phyloP scores from a whole-genome alignment of 2,797 vertebrate species.

The Carduelis carduelis region DNA sequence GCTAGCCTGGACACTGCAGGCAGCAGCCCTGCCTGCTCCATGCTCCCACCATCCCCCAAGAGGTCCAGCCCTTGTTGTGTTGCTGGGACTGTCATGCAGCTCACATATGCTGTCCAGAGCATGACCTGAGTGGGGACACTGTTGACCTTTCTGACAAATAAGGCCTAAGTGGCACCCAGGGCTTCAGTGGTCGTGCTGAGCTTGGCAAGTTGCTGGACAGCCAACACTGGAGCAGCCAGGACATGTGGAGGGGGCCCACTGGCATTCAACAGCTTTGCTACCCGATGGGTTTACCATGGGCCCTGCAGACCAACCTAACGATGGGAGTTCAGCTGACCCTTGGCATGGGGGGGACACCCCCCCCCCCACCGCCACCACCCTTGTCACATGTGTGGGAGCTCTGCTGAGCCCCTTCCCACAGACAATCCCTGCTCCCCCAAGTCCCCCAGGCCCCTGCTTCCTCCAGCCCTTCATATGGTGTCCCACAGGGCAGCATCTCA shows the following conservation, averaged over 20 bases:
- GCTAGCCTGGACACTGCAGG: background rate
- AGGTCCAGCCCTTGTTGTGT: background rate
- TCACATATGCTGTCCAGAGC: fast-evolving
- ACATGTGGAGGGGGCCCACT: fast-evolving
- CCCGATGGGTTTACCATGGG: fast-evolving
- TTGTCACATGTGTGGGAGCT: fast-evolving
- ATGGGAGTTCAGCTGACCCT: background rate
- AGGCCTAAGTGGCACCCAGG: background rate
- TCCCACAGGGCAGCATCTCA: background rate
- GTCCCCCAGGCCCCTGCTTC: fast-evolving
- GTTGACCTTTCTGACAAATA: background rate
- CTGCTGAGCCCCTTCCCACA: background rate
- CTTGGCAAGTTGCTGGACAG: fast-evolving
- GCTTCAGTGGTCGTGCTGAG: background rate
- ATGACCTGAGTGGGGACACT: background rate
- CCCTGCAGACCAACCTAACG: background rate
- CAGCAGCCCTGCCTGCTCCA: background rate
- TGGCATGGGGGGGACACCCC: background rate
- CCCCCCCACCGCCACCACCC: fast-evolving
- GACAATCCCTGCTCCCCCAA: background rate
- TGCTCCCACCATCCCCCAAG: background rate
- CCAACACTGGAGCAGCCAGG: background rate
- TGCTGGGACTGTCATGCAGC: background rate
- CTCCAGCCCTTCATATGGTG: fast-evolving
- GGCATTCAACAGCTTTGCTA: background rate